phyloP scores from a whole-genome alignment of 2,888 invertebrate genomes.

The Falcaria lacertinaria region DNA sequence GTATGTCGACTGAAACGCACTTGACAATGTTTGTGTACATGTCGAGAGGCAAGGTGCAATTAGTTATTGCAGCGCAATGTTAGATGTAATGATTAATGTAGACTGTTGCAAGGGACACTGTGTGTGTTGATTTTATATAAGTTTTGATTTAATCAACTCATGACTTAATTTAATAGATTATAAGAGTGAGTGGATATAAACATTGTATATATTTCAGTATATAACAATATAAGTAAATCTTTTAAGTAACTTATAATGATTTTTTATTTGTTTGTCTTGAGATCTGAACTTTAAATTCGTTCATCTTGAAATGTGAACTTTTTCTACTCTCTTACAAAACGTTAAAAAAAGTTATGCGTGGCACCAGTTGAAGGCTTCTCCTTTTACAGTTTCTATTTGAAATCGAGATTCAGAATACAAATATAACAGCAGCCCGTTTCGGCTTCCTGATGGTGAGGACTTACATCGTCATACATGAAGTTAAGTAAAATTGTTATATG shows the following conservation, averaged over 20 bases:
- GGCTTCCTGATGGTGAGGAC: conserved; percentile 8
- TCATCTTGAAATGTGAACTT: background rate
- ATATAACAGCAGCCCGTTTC: conserved; percentile 5
- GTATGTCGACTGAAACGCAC: conserved; percentile 14
- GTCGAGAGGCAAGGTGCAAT: conserved; percentile 58
- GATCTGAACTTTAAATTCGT: conserved; percentile 73
- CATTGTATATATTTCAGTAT: conserved; percentile 77
- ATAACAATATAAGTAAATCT: conserved; percentile 76
- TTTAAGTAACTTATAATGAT: conserved; percentile 69
- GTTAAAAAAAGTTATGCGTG: background rate
- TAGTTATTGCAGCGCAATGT: conserved; percentile 47
- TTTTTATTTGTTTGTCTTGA: conserved; percentile 76
- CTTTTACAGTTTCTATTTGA: conserved; percentile 7
- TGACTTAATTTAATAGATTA: conserved; percentile 70
- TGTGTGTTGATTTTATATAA: conserved; percentile 64
- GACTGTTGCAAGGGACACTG: conserved; percentile 51
- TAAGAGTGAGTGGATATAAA: conserved; percentile 73
- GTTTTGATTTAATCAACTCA: conserved; percentile 74
- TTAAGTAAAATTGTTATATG: conserved; percentile 22
- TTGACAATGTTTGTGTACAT: conserved; percentile 27
- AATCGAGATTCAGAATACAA: background rate
- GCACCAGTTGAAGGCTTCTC: conserved; percentile 17
- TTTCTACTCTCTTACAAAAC: background rate
- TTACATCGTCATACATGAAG: conserved; percentile 16
- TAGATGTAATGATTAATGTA: conserved; percentile 49